These are phyloP conservation scores for Amphipyra berbera DNA, from an alignment of 2,888 invertebrate species.

Conservation along the genomic window DNA sequence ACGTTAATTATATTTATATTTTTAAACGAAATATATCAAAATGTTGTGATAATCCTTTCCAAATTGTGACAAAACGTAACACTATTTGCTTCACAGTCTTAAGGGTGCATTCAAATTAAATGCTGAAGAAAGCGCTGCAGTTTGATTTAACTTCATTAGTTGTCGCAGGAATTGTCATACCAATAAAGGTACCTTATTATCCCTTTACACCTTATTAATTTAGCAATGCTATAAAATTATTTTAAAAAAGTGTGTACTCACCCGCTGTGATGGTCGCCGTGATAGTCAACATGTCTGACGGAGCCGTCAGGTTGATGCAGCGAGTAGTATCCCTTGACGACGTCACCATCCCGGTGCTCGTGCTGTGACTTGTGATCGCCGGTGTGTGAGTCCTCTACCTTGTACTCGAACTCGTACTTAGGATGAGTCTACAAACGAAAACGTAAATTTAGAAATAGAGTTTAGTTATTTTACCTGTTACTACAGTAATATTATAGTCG, in stretches of 20 bases:
- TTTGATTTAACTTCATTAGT: no score
- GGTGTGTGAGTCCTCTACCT: slow-evolving; percentile 87
- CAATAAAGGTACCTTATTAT: no score
- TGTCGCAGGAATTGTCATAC: no score
- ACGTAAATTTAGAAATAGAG: not conserved
- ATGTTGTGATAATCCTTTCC: not conserved
- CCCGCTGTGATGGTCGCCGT: slow-evolving; percentile 70
- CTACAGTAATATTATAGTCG: not conserved
- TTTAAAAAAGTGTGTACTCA: no score
- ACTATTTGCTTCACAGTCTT: no score
- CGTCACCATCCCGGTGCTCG: slow-evolving; percentile 84
- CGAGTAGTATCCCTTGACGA: slow-evolving; percentile 71
- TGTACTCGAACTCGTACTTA: slow-evolving; percentile 87
- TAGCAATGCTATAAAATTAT: no score
- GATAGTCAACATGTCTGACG: slow-evolving; percentile 86
- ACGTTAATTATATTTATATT: no score
- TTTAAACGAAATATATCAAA: no score
- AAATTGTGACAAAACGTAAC: no score
- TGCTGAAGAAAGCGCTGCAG: no score
- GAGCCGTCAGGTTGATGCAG: slow-evolving; percentile 87
- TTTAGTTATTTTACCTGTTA: not conserved
- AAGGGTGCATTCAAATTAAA: no score
- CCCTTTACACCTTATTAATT: no score
- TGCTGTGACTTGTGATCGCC: slow-evolving; percentile 87
- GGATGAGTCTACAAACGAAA: slow-evolving; percentile 73